These are phyloP conservation scores for Hapalemur alaotrensis DNA, from an alignment of 2,797 vertebrate species.

Conservation along the genomic window DNA sequence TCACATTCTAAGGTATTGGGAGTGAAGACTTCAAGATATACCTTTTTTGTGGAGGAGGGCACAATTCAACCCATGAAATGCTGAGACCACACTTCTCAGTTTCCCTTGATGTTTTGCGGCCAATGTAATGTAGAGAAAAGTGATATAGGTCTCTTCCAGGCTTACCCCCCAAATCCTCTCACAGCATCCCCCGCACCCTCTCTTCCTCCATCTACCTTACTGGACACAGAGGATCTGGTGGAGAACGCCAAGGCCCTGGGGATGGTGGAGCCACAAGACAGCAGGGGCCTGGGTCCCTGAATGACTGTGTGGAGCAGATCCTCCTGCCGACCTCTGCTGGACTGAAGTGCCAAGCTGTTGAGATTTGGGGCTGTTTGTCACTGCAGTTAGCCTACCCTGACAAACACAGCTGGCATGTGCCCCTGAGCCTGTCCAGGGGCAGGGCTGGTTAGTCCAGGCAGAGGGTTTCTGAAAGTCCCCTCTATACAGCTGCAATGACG, in stretches of 20 bases:
- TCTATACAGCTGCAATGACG: background rate
- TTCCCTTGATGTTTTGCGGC: background rate
- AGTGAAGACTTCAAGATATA: background rate
- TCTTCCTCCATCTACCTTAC: background rate
- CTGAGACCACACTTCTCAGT: background rate
- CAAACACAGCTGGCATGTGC: rapidly evolving
- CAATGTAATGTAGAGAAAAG: background rate
- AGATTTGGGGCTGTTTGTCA: background rate
- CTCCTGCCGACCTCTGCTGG: background rate
- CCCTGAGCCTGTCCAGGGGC: background rate
- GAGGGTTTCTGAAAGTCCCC: background rate
- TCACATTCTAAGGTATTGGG: background rate
- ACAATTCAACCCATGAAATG: background rate
- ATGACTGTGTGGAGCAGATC: background rate
- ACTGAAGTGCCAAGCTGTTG: too few species aligned
- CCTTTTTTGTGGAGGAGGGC: background rate
- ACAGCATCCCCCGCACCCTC: too few species aligned
- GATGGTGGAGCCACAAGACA: background rate
- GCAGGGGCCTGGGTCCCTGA: background rate
- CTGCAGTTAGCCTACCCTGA: background rate
- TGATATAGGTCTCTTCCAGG: background rate
- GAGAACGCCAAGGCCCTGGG: background rate
- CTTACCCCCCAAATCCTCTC: background rate
- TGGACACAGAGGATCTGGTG: background rate
- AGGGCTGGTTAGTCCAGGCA: background rate